These are phyloP conservation scores for Probaryconus sp. DNA, from an alignment of 1,140 invertebrate species.

Conservation along the genomic window DNA sequence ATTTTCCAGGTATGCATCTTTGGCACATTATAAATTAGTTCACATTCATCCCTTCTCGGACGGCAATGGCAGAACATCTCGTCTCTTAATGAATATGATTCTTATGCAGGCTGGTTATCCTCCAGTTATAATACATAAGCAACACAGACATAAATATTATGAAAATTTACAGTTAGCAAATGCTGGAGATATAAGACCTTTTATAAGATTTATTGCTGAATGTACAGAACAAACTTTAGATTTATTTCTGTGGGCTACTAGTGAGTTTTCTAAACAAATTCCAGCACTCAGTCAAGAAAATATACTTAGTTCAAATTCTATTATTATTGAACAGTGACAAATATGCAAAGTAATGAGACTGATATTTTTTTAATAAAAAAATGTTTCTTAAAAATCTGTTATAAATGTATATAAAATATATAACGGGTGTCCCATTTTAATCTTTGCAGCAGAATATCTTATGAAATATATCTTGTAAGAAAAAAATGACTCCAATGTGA, in stretches of 20 bases:
- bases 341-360: no score
- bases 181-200: constrained; percentile 93
- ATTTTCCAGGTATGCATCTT: constrained; percentile 86
- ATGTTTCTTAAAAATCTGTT: no score
- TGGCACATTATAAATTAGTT: constrained; percentile 97
- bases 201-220: constrained; percentile 96
- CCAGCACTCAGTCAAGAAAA: constrained; percentile 76
- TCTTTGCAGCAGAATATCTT: no score
- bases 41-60: constrained; percentile 96
- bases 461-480: no score
- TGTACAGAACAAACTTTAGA: constrained; percentile 96
- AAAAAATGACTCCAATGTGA: no score
- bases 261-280: constrained; percentile 77
- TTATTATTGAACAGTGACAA: constrained; percentile 65
- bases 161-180: constrained; percentile 93
- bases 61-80: constrained; percentile 96
- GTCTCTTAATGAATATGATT: constrained; percentile 97
- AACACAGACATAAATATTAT: constrained; percentile 92
- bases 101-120: constrained; percentile 99
- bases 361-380: no score
- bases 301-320: constrained; percentile 67
- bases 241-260: constrained; percentile 92
- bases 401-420: no score
- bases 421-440: no score
- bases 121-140: constrained; percentile 95